A percentile compares a stretch with the other conserved stretches of the same genome.
Conservation (phyloP, 2,888 invertebrate species). For the Chloromyia formosa region DNA sequence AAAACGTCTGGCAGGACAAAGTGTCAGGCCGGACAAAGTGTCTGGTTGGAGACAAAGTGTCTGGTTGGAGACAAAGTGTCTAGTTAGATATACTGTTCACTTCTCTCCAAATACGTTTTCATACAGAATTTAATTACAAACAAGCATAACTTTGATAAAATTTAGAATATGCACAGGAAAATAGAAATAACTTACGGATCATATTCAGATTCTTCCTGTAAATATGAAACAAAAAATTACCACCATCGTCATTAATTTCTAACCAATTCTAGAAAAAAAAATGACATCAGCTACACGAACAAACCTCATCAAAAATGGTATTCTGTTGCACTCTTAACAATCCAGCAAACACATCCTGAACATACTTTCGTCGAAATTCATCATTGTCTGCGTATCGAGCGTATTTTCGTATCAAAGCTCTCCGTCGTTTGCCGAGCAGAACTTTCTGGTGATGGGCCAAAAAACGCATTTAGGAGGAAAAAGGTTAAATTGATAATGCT, state of each 20-base stretch:
- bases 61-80: no score
- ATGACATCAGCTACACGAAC: no score
- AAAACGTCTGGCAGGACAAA: no score
- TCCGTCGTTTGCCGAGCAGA: constrained; percentile 38
- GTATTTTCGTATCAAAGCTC: constrained; percentile 45
- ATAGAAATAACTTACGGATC: constrained; percentile 40
- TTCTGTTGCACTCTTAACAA: constrained; percentile 19
- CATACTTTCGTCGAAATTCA: constrained; percentile 17
- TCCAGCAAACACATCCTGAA: constrained; percentile 15
- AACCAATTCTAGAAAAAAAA: no score
- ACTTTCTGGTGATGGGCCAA: constrained; percentile 36
- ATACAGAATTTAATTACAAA: no score
- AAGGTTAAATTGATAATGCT: neutral
- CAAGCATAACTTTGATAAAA: no score
- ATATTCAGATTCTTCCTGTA: constrained; percentile 11
- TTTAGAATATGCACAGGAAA: no score
- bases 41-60: no score
- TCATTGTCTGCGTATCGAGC: constrained; percentile 26
- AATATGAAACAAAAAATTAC: neutral
- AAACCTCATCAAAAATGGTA: constrained; percentile 42
- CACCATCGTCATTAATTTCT: no score
- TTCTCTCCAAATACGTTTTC: no score
- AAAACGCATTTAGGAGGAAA: neutral
- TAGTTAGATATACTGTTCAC: no score
- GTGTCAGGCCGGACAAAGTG: no score